A percentile compares a stretch with the other conserved stretches of the same genome.
Conservation (phyloP, 2,797 vertebrate species). For the Eleutherodactylus coqui region DNA sequence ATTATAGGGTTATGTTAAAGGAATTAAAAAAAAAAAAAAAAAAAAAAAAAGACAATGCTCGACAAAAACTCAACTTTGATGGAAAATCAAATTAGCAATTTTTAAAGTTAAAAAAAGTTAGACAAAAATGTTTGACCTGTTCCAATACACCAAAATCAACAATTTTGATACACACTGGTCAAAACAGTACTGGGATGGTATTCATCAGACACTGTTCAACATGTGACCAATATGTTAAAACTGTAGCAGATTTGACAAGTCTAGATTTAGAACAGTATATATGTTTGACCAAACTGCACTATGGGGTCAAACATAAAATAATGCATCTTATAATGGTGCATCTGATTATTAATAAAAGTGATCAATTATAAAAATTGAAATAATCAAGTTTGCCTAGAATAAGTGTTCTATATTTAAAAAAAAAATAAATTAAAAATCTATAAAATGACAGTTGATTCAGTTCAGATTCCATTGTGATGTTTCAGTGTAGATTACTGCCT, state of each 20-base stretch:
- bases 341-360: background rate
- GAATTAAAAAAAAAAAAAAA: constrained; percentile 31
- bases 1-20: constrained; percentile 75
- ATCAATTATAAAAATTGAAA: too few species aligned
- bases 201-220: background rate
- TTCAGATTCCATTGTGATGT: background rate
- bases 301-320: background rate
- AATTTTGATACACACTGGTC: background rate
- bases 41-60: constrained; percentile 67
- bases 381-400: background rate
- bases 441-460: background rate
- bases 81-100: background rate
- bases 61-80: constrained; percentile 70
- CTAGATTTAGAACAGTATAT: background rate
- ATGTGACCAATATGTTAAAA: background rate
- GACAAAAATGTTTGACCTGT: constrained; percentile 77
- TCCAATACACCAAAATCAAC: constrained; percentile 36
- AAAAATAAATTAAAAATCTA: background rate
- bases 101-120: background rate
- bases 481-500: background rate
- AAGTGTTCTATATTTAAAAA: too few species aligned
- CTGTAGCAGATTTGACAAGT: background rate
- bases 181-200: background rate
- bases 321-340: background rate
- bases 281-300: background rate